These are phyloP conservation scores for Rhysida immarginata DNA, from an alignment of 1,140 invertebrate species.

Conservation along the genomic window DNA sequence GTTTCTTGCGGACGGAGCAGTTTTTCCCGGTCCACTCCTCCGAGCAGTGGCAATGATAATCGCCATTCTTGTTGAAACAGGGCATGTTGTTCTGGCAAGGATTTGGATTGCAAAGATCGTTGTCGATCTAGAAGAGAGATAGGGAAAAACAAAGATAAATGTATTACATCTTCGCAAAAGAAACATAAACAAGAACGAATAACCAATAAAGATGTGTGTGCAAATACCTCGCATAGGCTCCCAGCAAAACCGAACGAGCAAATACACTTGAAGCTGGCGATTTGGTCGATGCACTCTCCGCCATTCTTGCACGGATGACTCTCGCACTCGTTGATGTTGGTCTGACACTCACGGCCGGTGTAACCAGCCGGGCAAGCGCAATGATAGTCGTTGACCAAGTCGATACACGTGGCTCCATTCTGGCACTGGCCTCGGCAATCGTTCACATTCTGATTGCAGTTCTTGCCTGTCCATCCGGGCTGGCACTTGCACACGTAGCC, in stretches of 20 bases:
- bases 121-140: constrained; percentile 44
- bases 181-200: background rate
- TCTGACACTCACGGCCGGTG: constrained; percentile 40
- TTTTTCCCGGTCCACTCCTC: constrained; percentile 74
- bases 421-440: constrained; percentile 63
- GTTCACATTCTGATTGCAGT: constrained; percentile 36
- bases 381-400: constrained; percentile 30
- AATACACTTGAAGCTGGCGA: constrained; percentile 29
- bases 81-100: constrained; percentile 61
- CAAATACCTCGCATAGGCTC: constrained; percentile 58
- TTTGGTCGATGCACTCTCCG: constrained; percentile 36
- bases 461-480: constrained; percentile 41
- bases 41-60: constrained; percentile 77
- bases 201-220: constrained; percentile 12
- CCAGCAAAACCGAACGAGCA: constrained; percentile 55
- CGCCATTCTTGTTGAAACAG: constrained; percentile 71
- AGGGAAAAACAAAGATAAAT: too few relatives aligned
- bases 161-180: too few relatives aligned
- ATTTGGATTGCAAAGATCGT: constrained; percentile 63
- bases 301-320: constrained; percentile 33
- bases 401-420: constrained; percentile 36
- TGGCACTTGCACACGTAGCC: constrained; percentile 68
- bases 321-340: constrained; percentile 21
- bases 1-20: constrained; percentile 48
- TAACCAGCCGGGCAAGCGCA: constrained; percentile 66